Evolutionary conservation across 1,140 invertebrate genomes (phyloP).

Genomic region (Melanaphis sacchari): DNA sequence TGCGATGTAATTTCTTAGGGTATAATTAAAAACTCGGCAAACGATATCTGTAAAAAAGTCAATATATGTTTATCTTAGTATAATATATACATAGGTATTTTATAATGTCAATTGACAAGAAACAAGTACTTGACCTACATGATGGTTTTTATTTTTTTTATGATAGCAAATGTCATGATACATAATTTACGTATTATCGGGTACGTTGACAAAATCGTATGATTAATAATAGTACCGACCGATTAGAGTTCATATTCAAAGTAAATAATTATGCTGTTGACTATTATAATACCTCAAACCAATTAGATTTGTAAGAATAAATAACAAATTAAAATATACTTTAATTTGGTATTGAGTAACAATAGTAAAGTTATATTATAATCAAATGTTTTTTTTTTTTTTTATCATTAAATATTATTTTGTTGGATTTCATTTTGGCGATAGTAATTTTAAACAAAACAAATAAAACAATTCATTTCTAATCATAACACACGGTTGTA

Average conservation of each 20-base stretch:
- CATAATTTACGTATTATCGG: background rate
- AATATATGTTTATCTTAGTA: background rate
- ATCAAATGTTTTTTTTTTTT: too few species aligned
- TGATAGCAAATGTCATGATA: background rate
- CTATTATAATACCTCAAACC: background rate
- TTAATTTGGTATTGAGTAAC: background rate
- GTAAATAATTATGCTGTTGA: background rate
- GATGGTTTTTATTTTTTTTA: background rate
- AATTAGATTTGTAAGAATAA: background rate
- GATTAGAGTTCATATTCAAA: background rate
- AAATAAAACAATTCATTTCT: background rate
- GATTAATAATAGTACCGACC: background rate
- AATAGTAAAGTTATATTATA: background rate
- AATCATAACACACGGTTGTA: background rate
- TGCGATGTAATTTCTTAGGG: background rate
- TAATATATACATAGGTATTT: background rate
- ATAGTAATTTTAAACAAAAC: background rate
- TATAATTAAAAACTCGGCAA: background rate
- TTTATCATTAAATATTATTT: too few species aligned
- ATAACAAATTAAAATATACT: background rate
- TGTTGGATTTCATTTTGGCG: background rate
- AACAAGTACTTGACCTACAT: constrained; percentile 3
- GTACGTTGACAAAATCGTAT: background rate
- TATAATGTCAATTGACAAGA: background rate
- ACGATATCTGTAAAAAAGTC: background rate